Percentiles rank a stretch among this genome's conserved stretches.
These are phyloP conservation scores for Cebidichthys violaceus DNA, from an alignment of 2,113 vertebrate species.

Conservation along the genomic window DNA sequence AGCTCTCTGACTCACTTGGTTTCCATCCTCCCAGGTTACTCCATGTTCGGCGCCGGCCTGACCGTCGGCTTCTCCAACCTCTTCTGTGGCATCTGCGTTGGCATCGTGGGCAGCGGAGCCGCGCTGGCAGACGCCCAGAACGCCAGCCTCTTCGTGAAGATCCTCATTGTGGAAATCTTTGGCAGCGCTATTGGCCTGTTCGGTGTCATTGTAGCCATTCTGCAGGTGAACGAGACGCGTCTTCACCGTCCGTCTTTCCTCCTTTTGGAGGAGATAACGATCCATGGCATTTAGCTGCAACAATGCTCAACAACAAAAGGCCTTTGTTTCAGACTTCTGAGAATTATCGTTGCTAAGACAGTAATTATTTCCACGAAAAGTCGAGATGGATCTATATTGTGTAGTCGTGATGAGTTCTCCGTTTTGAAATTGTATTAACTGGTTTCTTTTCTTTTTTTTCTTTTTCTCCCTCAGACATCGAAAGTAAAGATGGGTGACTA, in stretches of 20 bases:
- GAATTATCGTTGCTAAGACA: background rate
- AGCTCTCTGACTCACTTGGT: slow-evolving; percentile 11
- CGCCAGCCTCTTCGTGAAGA: slow-evolving; percentile 97
- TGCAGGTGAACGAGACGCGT: slow-evolving; percentile 88
- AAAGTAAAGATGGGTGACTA: slow-evolving; percentile 99
- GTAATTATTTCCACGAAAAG: background rate
- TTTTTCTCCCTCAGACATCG: slow-evolving; percentile 88
- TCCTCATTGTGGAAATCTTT: slow-evolving; percentile 99
- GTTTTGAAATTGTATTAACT: slow-evolving; percentile 1
- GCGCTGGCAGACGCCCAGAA: slow-evolving; percentile 98
- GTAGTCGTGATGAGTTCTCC: background rate
- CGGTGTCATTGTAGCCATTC: slow-evolving; percentile 97
- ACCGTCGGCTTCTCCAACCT: slow-evolving; percentile 98
- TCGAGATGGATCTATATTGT: background rate
- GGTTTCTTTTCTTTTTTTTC: slow-evolving; percentile 4
- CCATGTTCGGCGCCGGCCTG: slow-evolving; percentile 98
- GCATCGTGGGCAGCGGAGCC: slow-evolving; percentile 97
- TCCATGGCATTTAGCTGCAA: background rate
- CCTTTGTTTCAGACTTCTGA: background rate
- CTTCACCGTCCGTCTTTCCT: background rate
- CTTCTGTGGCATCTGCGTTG: slow-evolving; percentile 98
- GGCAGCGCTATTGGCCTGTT: slow-evolving; percentile 98
- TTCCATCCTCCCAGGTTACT: slow-evolving; percentile 86
- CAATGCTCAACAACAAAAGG: background rate
- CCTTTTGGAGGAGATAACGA: background rate